Conservation (phyloP, 1,140 invertebrate species). For the Brachionus plicatilis region DNA sequence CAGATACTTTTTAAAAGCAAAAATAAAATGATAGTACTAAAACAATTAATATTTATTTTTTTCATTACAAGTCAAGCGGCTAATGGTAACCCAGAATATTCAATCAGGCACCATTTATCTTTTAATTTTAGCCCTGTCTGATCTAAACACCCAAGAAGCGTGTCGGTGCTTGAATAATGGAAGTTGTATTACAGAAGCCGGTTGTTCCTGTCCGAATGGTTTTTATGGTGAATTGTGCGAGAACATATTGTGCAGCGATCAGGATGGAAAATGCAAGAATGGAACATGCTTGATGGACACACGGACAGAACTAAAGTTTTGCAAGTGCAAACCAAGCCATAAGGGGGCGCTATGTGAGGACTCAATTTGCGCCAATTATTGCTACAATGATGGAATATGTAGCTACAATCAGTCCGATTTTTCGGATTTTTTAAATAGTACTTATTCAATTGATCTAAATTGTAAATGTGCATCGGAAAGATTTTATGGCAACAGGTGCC, state of each 20-base stretch:
- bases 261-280: background rate
- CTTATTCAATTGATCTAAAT: background rate
- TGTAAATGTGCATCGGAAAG: conserved; percentile 9
- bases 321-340: background rate
- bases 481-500: background rate
- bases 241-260: background rate
- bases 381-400: conserved; percentile 3
- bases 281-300: background rate
- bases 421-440: background rate
- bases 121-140: background rate
- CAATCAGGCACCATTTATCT: background rate
- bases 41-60: background rate
- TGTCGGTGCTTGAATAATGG: background rate
- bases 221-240: conserved; percentile 7
- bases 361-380: background rate
- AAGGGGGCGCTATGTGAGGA: background rate
- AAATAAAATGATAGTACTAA: background rate
- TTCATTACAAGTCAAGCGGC: background rate
- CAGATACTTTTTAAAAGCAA: background rate
- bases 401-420: background rate
- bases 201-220: background rate
- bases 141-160: background rate
- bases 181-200: background rate
- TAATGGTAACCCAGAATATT: background rate
- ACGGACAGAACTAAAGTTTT: background rate